These are phyloP conservation scores for Ophion obscuratus DNA, from an alignment of 2,888 invertebrate species.

Conservation along the genomic window DNA sequence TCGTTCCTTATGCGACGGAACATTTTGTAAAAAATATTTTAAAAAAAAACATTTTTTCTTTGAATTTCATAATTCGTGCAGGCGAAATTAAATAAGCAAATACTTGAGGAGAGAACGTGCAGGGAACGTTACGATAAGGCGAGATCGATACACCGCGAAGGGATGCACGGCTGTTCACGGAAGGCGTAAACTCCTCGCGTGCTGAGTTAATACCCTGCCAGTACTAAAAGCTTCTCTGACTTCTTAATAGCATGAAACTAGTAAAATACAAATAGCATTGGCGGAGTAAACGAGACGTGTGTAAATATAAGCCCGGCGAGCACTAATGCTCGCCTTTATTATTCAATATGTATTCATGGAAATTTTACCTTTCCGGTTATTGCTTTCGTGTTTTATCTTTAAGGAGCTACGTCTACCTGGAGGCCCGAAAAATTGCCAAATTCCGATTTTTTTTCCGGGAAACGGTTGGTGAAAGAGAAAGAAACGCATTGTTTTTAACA, in stretches of 20 bases:
- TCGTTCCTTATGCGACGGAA: too few species aligned
- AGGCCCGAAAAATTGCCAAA: too few species aligned
- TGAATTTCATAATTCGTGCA: background rate
- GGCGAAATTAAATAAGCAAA: constrained; percentile 17
- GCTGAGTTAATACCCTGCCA: constrained; percentile 28
- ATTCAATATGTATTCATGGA: constrained; percentile 11
- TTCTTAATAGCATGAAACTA: constrained; percentile 34
- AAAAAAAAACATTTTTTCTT: background rate
- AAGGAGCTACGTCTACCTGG: too few species aligned
- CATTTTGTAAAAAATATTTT: background rate
- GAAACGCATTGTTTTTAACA: too few species aligned
- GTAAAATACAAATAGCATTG: background rate
- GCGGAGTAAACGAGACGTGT: background rate
- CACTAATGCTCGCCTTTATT: background rate
- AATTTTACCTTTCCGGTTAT: background rate
- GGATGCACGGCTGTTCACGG: constrained; percentile 2
- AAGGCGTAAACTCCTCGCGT: constrained; percentile 15
- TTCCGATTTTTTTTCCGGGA: too few species aligned
- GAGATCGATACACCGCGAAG: background rate
- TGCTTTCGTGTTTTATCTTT: too few species aligned
- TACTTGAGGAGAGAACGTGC: background rate
- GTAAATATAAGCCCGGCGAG: background rate
- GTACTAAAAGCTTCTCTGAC: constrained; percentile 41
- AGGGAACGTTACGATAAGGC: background rate
- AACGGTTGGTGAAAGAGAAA: too few species aligned